Percentiles rank a stretch among this genome's conserved stretches.
These are phyloP conservation scores for Tachycineta bicolor DNA, from an alignment of 2,113 vertebrate genomes.

Conservation along the genomic window DNA sequence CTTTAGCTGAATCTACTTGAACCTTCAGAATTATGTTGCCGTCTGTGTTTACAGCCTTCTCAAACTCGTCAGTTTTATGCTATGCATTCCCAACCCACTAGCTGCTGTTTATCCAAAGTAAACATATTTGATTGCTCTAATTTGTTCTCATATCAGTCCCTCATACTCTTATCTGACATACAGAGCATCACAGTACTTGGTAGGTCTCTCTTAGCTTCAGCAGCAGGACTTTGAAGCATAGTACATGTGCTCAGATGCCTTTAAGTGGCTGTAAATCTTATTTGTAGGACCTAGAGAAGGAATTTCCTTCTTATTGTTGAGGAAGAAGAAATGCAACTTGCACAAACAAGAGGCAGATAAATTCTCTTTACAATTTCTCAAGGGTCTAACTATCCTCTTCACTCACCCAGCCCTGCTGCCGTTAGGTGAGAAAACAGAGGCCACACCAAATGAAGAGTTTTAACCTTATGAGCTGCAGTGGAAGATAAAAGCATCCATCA, in stretches of 20 bases:
- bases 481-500: conserved; percentile 49
- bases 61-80: conserved; percentile 1
- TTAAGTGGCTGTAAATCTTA: conserved; percentile 13
- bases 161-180: conserved; percentile 1
- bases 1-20: conserved; percentile 1
- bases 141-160: background rate
- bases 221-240: conserved; percentile 14
- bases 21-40: conserved; percentile 2
- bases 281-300: background rate
- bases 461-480: background rate
- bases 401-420: background rate
- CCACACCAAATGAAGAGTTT: background rate
- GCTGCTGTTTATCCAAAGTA: conserved; percentile 16
- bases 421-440: background rate
- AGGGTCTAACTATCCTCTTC: background rate
- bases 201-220: background rate
- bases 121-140: conserved; percentile 17
- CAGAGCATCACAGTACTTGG: background rate
- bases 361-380: background rate
- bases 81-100: background rate
- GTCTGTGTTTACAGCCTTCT: conserved; percentile 17
- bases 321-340: background rate
- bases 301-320: background rate
- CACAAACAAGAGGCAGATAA: background rate
- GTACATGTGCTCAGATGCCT: background rate